phyloP scores from a whole-genome alignment of 2,888 invertebrate genomes.

The Dermolepida albohirtum region DNA sequence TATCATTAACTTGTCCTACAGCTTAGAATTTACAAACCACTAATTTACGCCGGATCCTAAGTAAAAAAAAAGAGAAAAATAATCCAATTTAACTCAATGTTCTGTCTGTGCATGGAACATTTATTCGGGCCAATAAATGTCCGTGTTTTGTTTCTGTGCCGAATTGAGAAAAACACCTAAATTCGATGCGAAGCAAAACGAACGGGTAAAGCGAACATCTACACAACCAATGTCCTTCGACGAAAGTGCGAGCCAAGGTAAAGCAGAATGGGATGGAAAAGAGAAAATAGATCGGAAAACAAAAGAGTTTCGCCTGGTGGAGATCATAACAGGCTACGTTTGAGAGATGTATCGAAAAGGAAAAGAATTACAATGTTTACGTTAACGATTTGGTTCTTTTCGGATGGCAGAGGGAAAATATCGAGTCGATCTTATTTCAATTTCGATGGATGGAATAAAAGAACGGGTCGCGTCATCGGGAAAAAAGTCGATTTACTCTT shows the following conservation, averaged over 20 bases:
- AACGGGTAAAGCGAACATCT: neutral
- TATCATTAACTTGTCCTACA: no score
- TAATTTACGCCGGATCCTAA: no score
- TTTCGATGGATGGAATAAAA: slow-evolving; percentile 15
- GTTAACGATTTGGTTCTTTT: slow-evolving; percentile 33
- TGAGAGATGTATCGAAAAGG: slow-evolving; percentile 1
- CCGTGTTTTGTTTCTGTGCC: slow-evolving; percentile 34
- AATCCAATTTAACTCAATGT: slow-evolving; percentile 38
- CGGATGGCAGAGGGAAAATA: slow-evolving; percentile 38
- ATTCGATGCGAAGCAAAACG: slow-evolving; percentile 13
- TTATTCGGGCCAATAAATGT: slow-evolving; percentile 38
- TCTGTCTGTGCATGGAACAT: slow-evolving; percentile 22
- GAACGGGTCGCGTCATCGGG: slow-evolving; percentile 13
- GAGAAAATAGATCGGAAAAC: slow-evolving; percentile 1
- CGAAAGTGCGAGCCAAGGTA: no score
- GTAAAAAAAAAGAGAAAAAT: slow-evolving; percentile 18
- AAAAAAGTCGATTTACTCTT: slow-evolving; percentile 3
- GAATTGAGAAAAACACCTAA: slow-evolving; percentile 35
- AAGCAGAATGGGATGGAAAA: neutral
- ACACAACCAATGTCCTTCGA: no score
- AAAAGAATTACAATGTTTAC: slow-evolving; percentile 42
- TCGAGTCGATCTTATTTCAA: slow-evolving; percentile 42
- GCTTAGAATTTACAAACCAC: no score
- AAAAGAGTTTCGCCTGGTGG: neutral
- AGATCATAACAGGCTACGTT: neutral